phyloP scores from a whole-genome alignment of 2,113 vertebrate genomes.

The Anhinga anhinga region DNA sequence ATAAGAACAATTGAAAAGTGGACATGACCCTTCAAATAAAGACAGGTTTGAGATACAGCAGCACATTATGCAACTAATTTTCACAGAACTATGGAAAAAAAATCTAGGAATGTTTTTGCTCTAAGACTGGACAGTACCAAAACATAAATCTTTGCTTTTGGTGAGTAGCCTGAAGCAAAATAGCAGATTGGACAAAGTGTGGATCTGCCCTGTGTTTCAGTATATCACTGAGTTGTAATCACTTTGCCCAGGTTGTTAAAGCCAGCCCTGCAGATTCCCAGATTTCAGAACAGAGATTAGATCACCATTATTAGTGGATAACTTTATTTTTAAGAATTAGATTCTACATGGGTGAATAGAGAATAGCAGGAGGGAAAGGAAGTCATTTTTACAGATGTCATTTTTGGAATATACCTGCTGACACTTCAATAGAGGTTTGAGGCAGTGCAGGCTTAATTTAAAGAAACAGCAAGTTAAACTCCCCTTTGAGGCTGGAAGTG shows the following conservation, averaged over 20 bases:
- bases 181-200: background rate
- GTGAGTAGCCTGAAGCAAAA: background rate
- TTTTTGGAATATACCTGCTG: constrained; percentile 41
- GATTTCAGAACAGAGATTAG: background rate
- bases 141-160: background rate
- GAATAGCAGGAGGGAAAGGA: background rate
- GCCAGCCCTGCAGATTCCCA: background rate
- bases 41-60: background rate
- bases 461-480: constrained; percentile 23
- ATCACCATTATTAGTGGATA: background rate
- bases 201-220: background rate
- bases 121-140: background rate
- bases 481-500: constrained; percentile 16
- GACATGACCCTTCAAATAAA: background rate
- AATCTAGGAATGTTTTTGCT: background rate
- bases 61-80: background rate
- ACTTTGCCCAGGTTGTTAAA: background rate
- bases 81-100: background rate
- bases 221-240: background rate
- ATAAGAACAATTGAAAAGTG: background rate
- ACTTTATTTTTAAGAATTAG: constrained; percentile 36
- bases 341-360: background rate
- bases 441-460: constrained; percentile 6
- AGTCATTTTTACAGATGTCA: constrained; percentile 4
- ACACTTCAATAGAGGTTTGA: constrained; percentile 21